Percentiles rank a stretch among this genome's conserved stretches.
These are phyloP conservation scores for Rhinogobius similis DNA, from an alignment of 2,113 vertebrate species.

Conservation along the genomic window DNA sequence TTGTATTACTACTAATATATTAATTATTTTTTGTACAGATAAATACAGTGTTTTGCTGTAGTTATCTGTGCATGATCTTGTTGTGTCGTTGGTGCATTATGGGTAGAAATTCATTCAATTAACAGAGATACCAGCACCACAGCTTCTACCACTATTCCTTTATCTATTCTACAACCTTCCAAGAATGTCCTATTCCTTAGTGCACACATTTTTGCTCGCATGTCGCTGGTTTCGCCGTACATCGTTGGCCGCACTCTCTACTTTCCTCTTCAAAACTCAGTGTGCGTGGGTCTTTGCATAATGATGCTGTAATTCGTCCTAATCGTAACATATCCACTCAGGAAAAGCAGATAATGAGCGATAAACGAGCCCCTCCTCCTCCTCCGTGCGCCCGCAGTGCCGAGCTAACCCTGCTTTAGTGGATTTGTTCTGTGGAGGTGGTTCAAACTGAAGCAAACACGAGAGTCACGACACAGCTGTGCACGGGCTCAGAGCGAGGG, in stretches of 20 bases:
- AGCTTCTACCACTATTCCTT: too few species aligned
- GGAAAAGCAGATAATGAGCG: neutral
- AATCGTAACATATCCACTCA: neutral
- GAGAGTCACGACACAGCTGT: constrained; percentile 62
- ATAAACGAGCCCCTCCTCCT: neutral
- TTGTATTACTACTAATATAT: too few species aligned
- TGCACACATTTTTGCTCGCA: neutral
- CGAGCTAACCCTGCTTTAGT: neutral
- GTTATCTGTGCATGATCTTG: too few species aligned
- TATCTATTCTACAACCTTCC: too few species aligned
- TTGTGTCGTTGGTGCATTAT: too few species aligned
- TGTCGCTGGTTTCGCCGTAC: neutral
- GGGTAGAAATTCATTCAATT: too few species aligned
- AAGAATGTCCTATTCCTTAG: too few species aligned
- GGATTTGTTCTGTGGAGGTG: constrained; percentile 17
- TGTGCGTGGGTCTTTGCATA: neutral
- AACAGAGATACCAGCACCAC: too few species aligned
- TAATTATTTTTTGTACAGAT: too few species aligned
- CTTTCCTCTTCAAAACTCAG: too few species aligned
- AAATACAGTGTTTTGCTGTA: too few species aligned
- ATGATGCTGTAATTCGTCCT: neutral
- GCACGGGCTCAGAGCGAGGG: neutral
- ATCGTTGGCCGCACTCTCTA: neutral
- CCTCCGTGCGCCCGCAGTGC: neutral
- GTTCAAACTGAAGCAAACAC: constrained; percentile 6